A percentile compares a stretch with the other conserved stretches of the same genome.
These are phyloP conservation scores for Desmophyllum pertusum DNA, from an alignment of 92 coral and sea anemone species.

Conservation along the genomic window DNA sequence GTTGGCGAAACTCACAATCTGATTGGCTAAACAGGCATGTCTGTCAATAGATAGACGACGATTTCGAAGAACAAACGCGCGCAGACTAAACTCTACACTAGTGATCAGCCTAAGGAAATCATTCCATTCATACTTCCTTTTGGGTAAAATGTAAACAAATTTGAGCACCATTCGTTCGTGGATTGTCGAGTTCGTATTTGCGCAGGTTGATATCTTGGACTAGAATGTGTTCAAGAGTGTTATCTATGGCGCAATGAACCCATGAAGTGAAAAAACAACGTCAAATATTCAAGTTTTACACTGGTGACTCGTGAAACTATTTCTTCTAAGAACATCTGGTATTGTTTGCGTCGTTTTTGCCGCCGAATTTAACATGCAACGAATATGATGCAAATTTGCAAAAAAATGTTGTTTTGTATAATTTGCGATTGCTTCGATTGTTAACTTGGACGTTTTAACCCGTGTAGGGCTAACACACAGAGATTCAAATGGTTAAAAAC, in stretches of 20 bases:
- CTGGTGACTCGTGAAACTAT: background rate
- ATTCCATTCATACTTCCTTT: conserved; percentile 9
- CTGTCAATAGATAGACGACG: background rate
- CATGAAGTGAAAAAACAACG: background rate
- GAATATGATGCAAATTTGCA: background rate
- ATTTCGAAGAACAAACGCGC: background rate
- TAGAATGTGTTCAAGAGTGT: background rate
- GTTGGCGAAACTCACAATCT: background rate
- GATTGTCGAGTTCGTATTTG: background rate
- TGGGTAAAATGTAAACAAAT: conserved; percentile 15
- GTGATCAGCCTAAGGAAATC: background rate
- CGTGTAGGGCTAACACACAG: background rate
- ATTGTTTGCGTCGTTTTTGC: background rate
- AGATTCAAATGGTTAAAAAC: background rate
- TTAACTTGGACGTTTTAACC: background rate
- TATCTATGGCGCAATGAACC: background rate
- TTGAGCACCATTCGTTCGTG: background rate
- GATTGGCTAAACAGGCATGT: too few relatives aligned
- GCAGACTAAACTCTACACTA: background rate
- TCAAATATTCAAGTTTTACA: background rate
- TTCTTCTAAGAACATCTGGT: background rate
- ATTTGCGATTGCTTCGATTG: background rate
- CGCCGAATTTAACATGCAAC: background rate
- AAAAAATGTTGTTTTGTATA: background rate
- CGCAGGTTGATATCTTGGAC: background rate